Conservation (phyloP, 2,113 vertebrate genomes). For the Pagrus major region DNA sequence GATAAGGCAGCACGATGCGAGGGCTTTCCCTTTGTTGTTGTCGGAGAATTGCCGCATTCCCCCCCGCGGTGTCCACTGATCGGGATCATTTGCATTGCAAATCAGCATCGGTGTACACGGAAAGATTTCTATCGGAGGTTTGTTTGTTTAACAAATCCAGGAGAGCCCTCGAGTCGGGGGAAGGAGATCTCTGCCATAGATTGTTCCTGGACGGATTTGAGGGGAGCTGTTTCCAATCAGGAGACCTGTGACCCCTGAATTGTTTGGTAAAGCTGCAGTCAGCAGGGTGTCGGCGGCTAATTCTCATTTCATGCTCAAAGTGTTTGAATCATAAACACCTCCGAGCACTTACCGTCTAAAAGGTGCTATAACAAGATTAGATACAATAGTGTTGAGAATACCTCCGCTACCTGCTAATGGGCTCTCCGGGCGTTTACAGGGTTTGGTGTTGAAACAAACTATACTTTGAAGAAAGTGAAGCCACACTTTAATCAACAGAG, state of each 20-base stretch:
- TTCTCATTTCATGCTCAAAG: constrained; percentile 28
- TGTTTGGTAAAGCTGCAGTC: constrained; percentile 27
- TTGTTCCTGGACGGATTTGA: constrained; percentile 55
- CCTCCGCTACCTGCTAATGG: neutral
- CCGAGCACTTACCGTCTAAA: constrained; percentile 13
- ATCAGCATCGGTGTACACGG: constrained; percentile 56
- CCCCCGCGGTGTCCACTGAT: constrained; percentile 57
- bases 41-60: constrained; percentile 46
- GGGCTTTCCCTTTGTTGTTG: constrained; percentile 69
- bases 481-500: neutral
- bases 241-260: constrained; percentile 35
- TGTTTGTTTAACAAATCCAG: constrained; percentile 79
- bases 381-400: neutral
- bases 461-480: neutral
- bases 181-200: constrained; percentile 51
- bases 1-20: constrained; percentile 50
- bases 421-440: neutral
- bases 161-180: constrained; percentile 43
- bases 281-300: constrained; percentile 6
- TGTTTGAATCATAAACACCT: constrained; percentile 47
- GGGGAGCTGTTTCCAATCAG: constrained; percentile 13
- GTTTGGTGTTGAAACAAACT: neutral
- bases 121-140: constrained; percentile 68
- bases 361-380: neutral
- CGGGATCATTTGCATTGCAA: constrained; percentile 83